Conservation (phyloP, 2,113 vertebrate genomes). For the Laticauda laticaudata region DNA sequence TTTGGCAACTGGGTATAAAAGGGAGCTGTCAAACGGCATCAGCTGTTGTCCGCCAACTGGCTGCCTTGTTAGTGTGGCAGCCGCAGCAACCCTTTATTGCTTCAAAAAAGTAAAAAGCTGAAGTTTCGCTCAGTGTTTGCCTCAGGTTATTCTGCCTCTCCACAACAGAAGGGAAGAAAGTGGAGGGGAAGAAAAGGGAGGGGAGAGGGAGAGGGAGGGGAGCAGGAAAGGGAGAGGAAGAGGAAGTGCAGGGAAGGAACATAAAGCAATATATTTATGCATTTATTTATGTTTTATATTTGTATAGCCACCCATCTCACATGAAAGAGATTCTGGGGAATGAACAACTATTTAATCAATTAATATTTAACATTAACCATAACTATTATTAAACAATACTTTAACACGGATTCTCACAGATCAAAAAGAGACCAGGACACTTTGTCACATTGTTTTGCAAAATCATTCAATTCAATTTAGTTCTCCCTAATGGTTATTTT, state of each 20-base stretch:
- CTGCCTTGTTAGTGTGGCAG: no score
- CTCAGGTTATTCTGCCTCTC: no score
- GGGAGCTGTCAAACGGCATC: no score
- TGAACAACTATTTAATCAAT: not conserved
- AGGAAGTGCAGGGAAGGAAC: not conserved
- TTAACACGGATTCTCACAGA: not conserved
- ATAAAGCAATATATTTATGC: not conserved
- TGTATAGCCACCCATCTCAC: not conserved
- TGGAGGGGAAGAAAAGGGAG: no score
- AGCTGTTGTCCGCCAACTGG: no score
- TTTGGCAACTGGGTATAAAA: no score
- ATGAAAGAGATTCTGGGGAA: not conserved
- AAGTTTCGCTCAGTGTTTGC: no score
- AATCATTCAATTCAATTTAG: not conserved
- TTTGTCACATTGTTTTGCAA: not conserved
- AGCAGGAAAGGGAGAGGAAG: not conserved
- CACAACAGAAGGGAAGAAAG: no score
- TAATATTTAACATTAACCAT: not conserved
- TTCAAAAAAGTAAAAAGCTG: no score
- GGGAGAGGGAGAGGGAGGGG: not conserved
- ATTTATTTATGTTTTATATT: not conserved
- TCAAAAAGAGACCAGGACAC: not conserved
- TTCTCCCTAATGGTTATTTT: not conserved
- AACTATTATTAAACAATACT: not conserved
- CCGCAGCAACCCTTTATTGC: no score